A percentile compares a stretch with the other conserved stretches of the same genome.
phyloP scores from a whole-genome alignment of 2,113 vertebrate genomes.

The Pitta sordida region DNA sequence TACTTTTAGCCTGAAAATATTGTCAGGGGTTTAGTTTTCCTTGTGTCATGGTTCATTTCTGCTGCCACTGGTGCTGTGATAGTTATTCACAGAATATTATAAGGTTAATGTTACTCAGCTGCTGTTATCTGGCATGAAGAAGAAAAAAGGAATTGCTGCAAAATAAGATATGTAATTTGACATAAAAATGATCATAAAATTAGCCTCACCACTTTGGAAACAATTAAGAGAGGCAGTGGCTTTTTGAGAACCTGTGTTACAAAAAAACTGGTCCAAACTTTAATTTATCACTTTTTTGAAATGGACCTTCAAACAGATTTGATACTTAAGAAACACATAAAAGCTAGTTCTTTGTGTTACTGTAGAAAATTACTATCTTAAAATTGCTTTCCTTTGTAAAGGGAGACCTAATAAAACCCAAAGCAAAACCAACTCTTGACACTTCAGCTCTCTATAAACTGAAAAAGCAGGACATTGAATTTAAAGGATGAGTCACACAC shows the following conservation, averaged over 20 bases:
- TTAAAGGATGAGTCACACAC: conserved; percentile 46
- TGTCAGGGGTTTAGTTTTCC: background rate
- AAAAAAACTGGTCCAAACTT: background rate
- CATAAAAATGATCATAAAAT: background rate
- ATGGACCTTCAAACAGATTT: background rate
- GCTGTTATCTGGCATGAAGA: conserved; percentile 29
- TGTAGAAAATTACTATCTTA: background rate
- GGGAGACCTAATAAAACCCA: background rate
- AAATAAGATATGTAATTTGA: background rate
- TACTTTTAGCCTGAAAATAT: background rate
- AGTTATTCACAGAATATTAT: background rate
- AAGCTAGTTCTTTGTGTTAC: background rate
- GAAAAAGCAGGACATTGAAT: conserved; percentile 38
- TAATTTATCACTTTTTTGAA: background rate
- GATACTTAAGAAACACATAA: background rate
- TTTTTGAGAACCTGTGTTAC: background rate
- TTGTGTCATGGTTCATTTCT: background rate
- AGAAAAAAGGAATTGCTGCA: conserved; percentile 26
- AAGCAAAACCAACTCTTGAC: conserved; percentile 31
- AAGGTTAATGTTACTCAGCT: conserved; percentile 62
- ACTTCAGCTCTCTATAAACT: conserved; percentile 25
- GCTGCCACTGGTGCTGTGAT: background rate
- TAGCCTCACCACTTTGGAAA: background rate
- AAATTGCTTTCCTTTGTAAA: background rate
- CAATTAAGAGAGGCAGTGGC: conserved; percentile 33